Conservation (phyloP, 1,140 invertebrate species). For the Zaprionus davidi region DNA sequence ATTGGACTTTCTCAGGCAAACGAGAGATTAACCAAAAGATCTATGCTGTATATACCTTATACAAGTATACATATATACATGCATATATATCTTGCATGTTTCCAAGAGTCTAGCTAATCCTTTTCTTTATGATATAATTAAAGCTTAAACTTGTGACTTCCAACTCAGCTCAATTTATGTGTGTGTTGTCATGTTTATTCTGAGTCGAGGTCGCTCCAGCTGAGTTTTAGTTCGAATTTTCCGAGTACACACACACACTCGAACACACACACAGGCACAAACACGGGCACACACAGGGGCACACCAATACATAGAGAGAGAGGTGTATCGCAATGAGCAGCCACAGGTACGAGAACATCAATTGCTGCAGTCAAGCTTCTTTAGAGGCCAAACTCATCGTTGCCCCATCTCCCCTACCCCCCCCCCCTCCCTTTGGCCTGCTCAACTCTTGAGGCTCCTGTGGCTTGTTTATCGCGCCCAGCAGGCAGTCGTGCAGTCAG, state of each 20-base stretch:
- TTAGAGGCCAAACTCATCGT: background rate
- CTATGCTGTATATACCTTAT: too few species aligned
- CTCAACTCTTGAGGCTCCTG: constrained; percentile 15
- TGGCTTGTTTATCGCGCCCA: constrained; percentile 47
- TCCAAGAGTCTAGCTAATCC: background rate
- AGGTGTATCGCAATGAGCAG: constrained; percentile 27
- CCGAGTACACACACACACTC: background rate
- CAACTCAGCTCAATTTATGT: background rate
- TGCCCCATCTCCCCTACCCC: background rate
- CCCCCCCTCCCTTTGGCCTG: background rate
- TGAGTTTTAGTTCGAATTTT: background rate
- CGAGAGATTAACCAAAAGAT: too few species aligned
- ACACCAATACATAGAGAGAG: background rate
- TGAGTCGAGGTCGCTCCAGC: background rate
- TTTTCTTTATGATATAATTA: background rate
- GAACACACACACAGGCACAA: background rate
- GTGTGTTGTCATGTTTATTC: background rate
- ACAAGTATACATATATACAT: too few species aligned
- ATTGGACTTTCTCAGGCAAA: too few species aligned
- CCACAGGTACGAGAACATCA: constrained; percentile 33
- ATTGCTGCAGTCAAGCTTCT: constrained; percentile 30
- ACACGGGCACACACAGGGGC: background rate
- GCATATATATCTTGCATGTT: too few species aligned
- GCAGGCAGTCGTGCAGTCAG: constrained; percentile 16
- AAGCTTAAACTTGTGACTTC: background rate